Evolutionary conservation across 2,797 vertebrate species (phyloP).

Genomic region (Mus caroli): DNA sequence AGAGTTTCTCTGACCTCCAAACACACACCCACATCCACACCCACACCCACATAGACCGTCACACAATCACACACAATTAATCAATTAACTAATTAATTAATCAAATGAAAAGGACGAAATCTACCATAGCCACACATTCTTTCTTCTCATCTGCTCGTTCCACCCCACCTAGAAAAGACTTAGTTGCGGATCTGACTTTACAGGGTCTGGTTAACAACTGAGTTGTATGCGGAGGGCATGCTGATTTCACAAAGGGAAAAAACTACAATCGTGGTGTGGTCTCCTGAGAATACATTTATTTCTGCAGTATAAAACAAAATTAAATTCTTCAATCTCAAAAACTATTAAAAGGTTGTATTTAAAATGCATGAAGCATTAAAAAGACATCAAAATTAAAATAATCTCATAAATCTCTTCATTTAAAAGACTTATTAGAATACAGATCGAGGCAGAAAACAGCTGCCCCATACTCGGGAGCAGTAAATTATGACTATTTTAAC

Average conservation of each 20-base stretch:
- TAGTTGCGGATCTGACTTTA: constrained; percentile 66
- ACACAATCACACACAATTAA: neutral
- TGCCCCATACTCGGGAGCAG: constrained; percentile 89
- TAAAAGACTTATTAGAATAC: constrained; percentile 92
- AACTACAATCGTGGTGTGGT: constrained; percentile 92
- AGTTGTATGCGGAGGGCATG: constrained; percentile 72
- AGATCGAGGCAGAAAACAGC: constrained; percentile 91
- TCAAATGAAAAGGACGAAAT: neutral
- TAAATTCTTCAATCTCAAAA: constrained; percentile 92
- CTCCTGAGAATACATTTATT: constrained; percentile 95
- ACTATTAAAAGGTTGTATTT: constrained; percentile 93
- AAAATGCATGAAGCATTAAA: constrained; percentile 94
- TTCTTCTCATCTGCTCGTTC: constrained; percentile 42
- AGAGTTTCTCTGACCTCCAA: neutral
- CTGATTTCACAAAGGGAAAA: constrained; percentile 73
- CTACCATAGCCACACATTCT: neutral
- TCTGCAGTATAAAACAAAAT: constrained; percentile 94
- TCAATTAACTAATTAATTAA: neutral
- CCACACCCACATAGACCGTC: too few relatives aligned
- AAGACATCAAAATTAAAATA: constrained; percentile 94
- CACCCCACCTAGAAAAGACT: constrained; percentile 43
- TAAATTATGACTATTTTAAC: constrained; percentile 94
- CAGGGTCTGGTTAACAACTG: constrained; percentile 57
- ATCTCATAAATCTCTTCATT: constrained; percentile 93
- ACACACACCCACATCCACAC: neutral